Evolutionary conservation across 2,888 invertebrate genomes (phyloP), one percentile per base, ranked within the genome.

Genomic region (Trilocha varians): DNA sequence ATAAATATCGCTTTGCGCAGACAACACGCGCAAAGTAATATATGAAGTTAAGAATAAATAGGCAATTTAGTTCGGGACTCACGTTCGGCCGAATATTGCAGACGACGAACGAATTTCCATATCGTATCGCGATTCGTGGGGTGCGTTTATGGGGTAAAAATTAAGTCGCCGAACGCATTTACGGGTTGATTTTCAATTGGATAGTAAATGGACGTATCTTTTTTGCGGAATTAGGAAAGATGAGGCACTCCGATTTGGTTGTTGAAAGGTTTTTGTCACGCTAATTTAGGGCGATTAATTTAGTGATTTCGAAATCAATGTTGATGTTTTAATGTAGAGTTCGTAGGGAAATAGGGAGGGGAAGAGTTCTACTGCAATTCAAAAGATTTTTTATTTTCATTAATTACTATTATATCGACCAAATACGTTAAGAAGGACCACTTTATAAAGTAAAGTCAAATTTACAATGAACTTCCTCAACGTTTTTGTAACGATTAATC

Each of bases 41-140:
- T 86, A 86, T 86, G 87, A 86, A 85, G 84, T 86, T 78, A 83
- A 82, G 86, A 84, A 86, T 87, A 87, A 87, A 87, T 84, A 87
- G 87, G 85, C 86, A 79, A 85, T 86, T 87, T 83, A 77, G 79
- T 76, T 69, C 67, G 74, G 70, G 67, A 65, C 83, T 67, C 87
- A 87, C 87, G 87, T 86, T 61, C 73, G 55, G 78, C 76, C 80
- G 85, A 86, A 83, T 84, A 84, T 79, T 65, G 82, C 79, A 80
- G 80, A 73, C 72, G 74, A 74, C 74, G 70, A 63, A 63, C 60
- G 73, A 70, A 85, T 85, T 84, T 82, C 83, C 85, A 85, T 85
- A 82, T 68, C 78, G 78, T 80, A 80, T 78, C 82, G 79, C 78
- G 73, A 74, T 72, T 71, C 78, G 76, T 76, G 77, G 82, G 83